Evolutionary conservation across 2,888 invertebrate genomes (phyloP).

Genomic region (Osmoderma eremita): DNA sequence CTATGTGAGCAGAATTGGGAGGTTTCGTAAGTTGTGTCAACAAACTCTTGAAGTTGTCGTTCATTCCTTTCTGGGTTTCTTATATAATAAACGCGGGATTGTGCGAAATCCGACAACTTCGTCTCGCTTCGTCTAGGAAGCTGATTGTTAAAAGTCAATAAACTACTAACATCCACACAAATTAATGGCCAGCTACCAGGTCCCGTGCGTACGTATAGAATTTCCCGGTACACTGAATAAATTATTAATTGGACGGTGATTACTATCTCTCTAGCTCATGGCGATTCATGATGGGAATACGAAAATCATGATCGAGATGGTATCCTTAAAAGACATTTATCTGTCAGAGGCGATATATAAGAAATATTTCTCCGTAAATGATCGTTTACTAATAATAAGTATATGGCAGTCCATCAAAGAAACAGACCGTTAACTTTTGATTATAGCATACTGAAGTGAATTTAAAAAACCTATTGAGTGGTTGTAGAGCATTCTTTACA

Average conservation of each 20-base stretch:
- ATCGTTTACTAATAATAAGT: too few relatives aligned
- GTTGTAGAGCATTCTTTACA: too few relatives aligned
- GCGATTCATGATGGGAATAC: slow-evolving; percentile 8
- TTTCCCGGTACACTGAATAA: not conserved
- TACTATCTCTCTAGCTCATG: not conserved
- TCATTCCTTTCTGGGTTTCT: not conserved
- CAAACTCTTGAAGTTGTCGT: slow-evolving; percentile 10
- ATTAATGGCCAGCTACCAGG: slow-evolving; percentile 6
- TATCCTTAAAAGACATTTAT: too few relatives aligned
- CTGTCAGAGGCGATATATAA: too few relatives aligned
- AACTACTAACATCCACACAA: slow-evolving; percentile 15
- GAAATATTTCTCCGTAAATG: too few relatives aligned
- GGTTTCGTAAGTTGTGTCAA: slow-evolving; percentile 21
- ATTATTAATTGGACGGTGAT: not conserved
- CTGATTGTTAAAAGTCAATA: slow-evolving; percentile 32
- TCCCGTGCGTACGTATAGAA: not conserved
- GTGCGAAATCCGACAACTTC: not conserved
- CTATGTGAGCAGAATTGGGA: too few relatives aligned
- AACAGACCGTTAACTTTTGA: too few relatives aligned
- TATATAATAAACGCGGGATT: not conserved
- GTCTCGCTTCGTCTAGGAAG: slow-evolving; percentile 14
- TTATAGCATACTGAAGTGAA: too few relatives aligned
- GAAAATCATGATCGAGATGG: not conserved
- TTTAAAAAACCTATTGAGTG: too few relatives aligned
- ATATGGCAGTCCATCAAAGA: too few relatives aligned